phyloP scores from a whole-genome alignment of 2,113 vertebrate genomes.

The Loxodonta africana region DNA sequence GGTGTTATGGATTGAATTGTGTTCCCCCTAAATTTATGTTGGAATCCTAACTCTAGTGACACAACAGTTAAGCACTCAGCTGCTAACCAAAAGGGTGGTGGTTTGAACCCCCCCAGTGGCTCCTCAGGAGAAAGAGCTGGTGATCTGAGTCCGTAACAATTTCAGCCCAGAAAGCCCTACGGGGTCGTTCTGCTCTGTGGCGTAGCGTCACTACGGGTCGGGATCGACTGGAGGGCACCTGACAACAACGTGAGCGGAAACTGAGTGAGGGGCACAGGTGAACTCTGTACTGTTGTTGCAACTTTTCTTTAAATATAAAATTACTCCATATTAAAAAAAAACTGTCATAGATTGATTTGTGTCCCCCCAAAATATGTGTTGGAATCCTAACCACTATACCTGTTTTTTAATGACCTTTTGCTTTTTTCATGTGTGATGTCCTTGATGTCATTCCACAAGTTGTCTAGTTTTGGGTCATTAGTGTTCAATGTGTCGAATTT shows the following conservation, averaged over 20 bases:
- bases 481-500: no score
- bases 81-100: neutral
- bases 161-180: neutral
- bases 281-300: neutral
- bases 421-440: no score
- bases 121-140: neutral
- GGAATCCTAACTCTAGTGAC: neutral
- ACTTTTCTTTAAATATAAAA: neutral
- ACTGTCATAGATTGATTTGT: neutral
- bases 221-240: neutral
- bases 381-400: neutral
- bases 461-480: no score
- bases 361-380: neutral
- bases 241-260: neutral
- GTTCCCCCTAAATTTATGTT: neutral
- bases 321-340: neutral
- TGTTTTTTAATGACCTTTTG: no score
- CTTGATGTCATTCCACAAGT: no score
- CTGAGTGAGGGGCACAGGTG: no score
- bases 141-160: neutral
- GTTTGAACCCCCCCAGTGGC: neutral
- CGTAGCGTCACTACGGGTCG: neutral
- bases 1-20: neutral
- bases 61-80: neutral
- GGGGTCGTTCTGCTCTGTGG: neutral